A percentile compares a stretch with the other conserved stretches of the same genome.
Evolutionary conservation across 1,140 invertebrate genomes (phyloP).

Genomic region (Drosophila arizonae): DNA sequence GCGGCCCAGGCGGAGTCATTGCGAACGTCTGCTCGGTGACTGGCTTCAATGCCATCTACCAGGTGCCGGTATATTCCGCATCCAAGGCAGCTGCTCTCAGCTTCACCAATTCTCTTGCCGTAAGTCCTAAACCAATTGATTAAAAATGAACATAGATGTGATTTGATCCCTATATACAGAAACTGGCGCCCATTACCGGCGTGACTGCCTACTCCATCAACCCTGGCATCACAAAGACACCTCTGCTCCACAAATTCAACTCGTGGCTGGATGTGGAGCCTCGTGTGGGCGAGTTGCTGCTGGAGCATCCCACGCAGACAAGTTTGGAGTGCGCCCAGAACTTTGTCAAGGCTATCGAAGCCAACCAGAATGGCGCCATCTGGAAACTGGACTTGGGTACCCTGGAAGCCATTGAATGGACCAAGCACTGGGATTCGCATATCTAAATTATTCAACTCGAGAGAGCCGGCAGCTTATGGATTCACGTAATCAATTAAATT

Average conservation of each 20-base stretch:
- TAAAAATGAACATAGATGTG: too few relatives aligned
- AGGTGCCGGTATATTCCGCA: slow-evolving; percentile 83
- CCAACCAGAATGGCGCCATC: slow-evolving; percentile 72
- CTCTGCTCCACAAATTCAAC: slow-evolving; percentile 68
- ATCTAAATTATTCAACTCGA: slow-evolving; percentile 46
- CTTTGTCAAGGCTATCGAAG: slow-evolving; percentile 76
- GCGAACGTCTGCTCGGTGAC: slow-evolving; percentile 86
- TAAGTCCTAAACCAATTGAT: slow-evolving; percentile 29
- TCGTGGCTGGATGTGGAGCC: slow-evolving; percentile 75
- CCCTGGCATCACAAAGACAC: slow-evolving; percentile 65
- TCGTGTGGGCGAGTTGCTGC: slow-evolving; percentile 56
- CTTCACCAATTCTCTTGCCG: slow-evolving; percentile 82
- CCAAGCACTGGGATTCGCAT: slow-evolving; percentile 67
- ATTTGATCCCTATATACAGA: slow-evolving; percentile 12
- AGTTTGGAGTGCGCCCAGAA: slow-evolving; percentile 57
- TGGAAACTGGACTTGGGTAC: slow-evolving; percentile 69
- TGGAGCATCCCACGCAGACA: slow-evolving; percentile 59
- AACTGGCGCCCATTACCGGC: slow-evolving; percentile 60
- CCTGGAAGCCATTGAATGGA: slow-evolving; percentile 60
- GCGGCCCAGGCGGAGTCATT: slow-evolving; percentile 86
- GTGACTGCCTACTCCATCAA: slow-evolving; percentile 70
- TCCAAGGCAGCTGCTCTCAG: slow-evolving; percentile 84
- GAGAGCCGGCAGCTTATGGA: neutral
- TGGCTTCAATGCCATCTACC: slow-evolving; percentile 83
- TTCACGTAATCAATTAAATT: slow-evolving; percentile 17